Base-by-base conservation (phyloP, 1,140 invertebrate genomes). In the Parasteatoda tepidariorum region DNA sequence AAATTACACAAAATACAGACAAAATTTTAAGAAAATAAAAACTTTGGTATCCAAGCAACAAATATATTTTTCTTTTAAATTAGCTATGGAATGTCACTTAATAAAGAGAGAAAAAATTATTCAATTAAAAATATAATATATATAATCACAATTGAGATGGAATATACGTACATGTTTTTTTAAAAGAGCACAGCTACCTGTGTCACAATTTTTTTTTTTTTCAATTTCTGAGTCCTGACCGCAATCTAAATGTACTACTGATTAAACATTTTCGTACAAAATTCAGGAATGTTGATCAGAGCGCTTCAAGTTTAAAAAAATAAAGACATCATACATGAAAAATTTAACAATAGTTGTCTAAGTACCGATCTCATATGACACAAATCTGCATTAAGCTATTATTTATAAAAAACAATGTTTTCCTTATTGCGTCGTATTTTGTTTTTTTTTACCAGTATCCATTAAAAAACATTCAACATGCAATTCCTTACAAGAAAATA, bases 321-420 rank as follows among this genome's bases (percentile, higher is more conserved):
- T 82, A 82, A 82, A 82, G 78, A 82, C 78, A 82, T 82, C 31
- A 48, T 82, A 82, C 38, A 82, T 70, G 78, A 82, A 82, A n/a
- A 82, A 82, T 82, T 82, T 82, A 82, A 82, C 78, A 82, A 59
- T 82, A 79, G 30, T 68, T 68, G 41, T 70, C 78, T 75, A 75
- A 75, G 73, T 75, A 75, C 73, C 55, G 48, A 67, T 67, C 28
- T 55, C 66, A 54, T 41, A 9, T 24, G 15, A 38, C 54, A 54
- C 48, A 31, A 59, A 82, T 82, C 66, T 61, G 28, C 11, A 34
- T 62, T 30, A n/a, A 34, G 30, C 55, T 41, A 82, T 70, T 70
- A 70, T 70, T n/a, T n/a, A n/a, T n/a, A n/a, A 70, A 82, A 82
- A 82, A 82, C 66, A 82, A 82, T 82, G 70, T 74, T 61, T 61